Conservation (phyloP, 2,888 invertebrate species). For the Melanargia galathea region DNA sequence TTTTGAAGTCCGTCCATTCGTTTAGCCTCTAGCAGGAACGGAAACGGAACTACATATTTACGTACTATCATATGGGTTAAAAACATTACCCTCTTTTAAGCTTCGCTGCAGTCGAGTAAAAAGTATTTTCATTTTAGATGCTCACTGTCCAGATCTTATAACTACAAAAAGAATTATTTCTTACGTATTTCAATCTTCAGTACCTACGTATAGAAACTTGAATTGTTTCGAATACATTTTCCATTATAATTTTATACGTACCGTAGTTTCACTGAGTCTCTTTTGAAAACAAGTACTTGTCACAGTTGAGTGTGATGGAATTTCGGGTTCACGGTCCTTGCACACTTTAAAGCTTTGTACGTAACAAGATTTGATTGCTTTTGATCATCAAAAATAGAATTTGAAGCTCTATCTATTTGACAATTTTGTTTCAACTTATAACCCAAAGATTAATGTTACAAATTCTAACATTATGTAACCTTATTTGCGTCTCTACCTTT, state of each 20-base stretch:
- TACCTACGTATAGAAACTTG: not conserved
- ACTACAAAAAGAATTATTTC: not conserved
- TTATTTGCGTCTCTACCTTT: not conserved
- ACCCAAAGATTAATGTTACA: not conserved
- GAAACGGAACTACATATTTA: no score
- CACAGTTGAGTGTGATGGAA: conserved; percentile 27
- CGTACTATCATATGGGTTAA: no score
- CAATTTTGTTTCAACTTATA: not conserved
- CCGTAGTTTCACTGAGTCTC: conserved; percentile 17
- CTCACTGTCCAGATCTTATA: not conserved
- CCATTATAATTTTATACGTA: conserved; percentile 22
- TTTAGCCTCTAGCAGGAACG: no score
- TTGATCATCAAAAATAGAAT: conserved; percentile 23
- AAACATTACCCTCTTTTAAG: no score
- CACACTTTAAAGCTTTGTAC: conserved; percentile 12
- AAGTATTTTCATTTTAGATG: not conserved
- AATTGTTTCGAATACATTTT: not conserved
- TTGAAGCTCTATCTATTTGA: not conserved
- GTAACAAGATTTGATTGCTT: conserved; percentile 16
- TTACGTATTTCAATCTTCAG: not conserved
- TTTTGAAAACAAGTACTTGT: conserved; percentile 27
- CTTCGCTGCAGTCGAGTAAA: not conserved
- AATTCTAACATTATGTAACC: not conserved
- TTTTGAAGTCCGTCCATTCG: no score
- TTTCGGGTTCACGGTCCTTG: conserved; percentile 25